phyloP scores from a whole-genome alignment of 2,113 vertebrate species.

The Chionomys nivalis region DNA sequence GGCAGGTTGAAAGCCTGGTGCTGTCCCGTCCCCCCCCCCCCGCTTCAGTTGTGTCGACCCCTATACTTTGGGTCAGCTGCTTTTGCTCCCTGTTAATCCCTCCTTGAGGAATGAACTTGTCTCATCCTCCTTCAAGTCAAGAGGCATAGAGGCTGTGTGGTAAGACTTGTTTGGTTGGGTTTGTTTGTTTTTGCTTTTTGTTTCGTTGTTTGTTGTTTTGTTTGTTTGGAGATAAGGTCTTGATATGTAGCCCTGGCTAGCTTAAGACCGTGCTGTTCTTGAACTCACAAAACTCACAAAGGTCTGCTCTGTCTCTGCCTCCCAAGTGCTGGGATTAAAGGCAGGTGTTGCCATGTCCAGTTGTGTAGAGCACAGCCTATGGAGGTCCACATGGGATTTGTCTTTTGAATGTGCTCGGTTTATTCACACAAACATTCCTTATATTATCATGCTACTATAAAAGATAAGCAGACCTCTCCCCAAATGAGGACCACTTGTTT shows the following conservation, averaged over 20 bases:
- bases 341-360: neutral
- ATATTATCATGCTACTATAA: neutral
- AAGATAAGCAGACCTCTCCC: neutral
- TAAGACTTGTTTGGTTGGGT: neutral
- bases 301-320: neutral
- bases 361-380: neutral
- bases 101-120: neutral
- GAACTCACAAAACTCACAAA: neutral
- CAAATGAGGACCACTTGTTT: neutral
- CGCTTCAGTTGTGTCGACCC: accelerated
- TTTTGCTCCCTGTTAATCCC: neutral
- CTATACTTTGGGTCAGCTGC: neutral
- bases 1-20: neutral
- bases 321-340: neutral
- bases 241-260: neutral
- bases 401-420: neutral
- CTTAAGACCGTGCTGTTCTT: neutral
- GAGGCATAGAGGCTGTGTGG: too few species aligned
- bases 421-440: neutral
- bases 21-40: too few species aligned
- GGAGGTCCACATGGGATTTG: neutral
- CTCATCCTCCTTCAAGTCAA: neutral
- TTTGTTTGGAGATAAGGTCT: neutral
- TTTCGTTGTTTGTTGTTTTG: too few species aligned
- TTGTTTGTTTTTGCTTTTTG: too few species aligned